phyloP scores from a whole-genome alignment of 1,140 invertebrate genomes.

The Sitobion miscanthi region DNA sequence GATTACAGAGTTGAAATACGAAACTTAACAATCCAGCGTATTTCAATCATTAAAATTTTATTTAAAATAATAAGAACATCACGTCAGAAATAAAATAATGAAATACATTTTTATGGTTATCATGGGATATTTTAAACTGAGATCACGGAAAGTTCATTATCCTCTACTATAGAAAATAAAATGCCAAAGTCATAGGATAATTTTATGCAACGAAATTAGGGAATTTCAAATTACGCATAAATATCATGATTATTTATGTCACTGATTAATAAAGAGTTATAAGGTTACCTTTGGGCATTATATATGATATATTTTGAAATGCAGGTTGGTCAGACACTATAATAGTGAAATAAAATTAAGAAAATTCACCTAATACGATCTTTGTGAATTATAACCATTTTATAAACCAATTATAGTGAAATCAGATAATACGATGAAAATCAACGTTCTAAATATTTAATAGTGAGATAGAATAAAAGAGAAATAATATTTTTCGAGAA shows the following conservation, averaged over 20 bases:
- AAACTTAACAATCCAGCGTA: not conserved
- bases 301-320: not conserved
- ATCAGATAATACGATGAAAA: not conserved
- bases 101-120: not conserved
- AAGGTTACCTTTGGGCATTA: too few relatives aligned
- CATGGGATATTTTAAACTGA: not conserved
- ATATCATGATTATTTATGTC: not conserved
- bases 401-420: not conserved
- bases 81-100: not conserved
- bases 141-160: not conserved
- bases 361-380: not conserved
- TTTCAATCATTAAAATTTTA: not conserved
- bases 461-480: not conserved
- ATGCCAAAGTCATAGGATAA: not conserved
- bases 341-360: not conserved
- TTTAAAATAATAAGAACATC: not conserved
- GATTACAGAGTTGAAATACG: not conserved
- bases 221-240: not conserved
- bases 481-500: not conserved
- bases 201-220: slow-evolving; percentile 11
- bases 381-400: not conserved
- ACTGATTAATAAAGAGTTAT: not conserved
- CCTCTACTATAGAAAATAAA: not conserved
- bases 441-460: not conserved
- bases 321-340: not conserved